phyloP scores from a whole-genome alignment of 2,113 vertebrate genomes.

The Ageneiosus marmoratus region DNA sequence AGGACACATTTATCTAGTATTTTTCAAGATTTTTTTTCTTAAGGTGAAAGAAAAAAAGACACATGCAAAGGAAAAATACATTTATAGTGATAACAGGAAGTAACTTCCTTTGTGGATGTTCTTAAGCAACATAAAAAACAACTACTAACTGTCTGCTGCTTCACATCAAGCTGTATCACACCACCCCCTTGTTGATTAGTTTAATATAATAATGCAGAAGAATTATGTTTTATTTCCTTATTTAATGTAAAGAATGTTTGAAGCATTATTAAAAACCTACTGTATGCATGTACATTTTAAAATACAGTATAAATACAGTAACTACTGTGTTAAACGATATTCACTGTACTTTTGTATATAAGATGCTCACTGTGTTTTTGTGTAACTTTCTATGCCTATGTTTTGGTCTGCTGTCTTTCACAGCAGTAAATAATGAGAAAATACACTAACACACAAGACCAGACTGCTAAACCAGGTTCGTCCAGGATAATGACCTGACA shows the following conservation, averaged over 20 bases:
- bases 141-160: background rate
- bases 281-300: background rate
- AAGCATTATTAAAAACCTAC: background rate
- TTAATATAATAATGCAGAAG: background rate
- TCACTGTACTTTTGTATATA: background rate
- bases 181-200: background rate
- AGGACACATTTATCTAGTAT: background rate
- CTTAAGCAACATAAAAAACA: background rate
- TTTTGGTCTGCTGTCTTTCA: background rate
- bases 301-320: background rate
- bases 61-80: background rate
- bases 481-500: constrained; percentile 49
- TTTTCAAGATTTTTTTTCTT: background rate
- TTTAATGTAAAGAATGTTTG: background rate
- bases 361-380: too few species aligned
- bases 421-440: constrained; percentile 10
- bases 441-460: constrained; percentile 21
- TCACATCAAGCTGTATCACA: background rate
- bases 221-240: background rate
- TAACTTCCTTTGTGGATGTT: background rate
- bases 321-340: background rate
- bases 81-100: background rate
- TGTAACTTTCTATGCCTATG: background rate
- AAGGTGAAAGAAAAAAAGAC: background rate
- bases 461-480: constrained; percentile 10